A percentile compares a stretch with the other conserved stretches of the same genome.
phyloP scores from a whole-genome alignment of 2,113 vertebrate species.

The Vulpes lagopus region DNA sequence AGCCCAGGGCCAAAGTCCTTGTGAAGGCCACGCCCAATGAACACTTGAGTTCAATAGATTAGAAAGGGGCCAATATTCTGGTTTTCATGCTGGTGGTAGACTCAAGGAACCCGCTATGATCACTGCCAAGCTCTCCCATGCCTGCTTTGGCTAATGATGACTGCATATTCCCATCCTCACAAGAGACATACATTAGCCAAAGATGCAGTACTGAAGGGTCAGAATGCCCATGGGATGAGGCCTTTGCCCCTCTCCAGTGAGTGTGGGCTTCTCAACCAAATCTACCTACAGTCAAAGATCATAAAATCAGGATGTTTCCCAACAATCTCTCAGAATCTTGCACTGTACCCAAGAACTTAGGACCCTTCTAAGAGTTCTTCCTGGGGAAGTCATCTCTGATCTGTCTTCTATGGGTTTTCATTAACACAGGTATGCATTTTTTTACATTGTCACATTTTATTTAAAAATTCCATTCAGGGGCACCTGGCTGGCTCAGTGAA shows the following conservation, averaged over 20 bases:
- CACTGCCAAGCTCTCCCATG: neutral
- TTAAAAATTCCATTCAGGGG: slow-evolving; percentile 8
- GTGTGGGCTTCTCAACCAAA: neutral
- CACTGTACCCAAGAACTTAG: neutral
- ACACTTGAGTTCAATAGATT: neutral
- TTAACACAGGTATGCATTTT: neutral
- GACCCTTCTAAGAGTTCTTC: neutral
- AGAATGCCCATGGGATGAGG: neutral
- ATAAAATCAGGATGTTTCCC: neutral
- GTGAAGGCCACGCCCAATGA: neutral
- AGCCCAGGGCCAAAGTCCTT: neutral
- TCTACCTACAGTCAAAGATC: neutral
- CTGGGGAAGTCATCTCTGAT: neutral
- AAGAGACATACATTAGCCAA: neutral
- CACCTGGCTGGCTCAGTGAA: neutral
- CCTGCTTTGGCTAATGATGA: neutral
- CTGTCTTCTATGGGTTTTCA: neutral
- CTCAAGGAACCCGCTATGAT: neutral
- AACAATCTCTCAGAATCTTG: neutral
- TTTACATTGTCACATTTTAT: neutral
- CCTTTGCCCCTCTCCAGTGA: neutral
- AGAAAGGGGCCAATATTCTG: neutral
- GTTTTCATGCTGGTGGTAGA: neutral
- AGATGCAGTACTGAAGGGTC: neutral
- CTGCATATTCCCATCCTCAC: neutral